Conservation (phyloP, 2,888 invertebrate genomes). For the Pinctada fucata region DNA sequence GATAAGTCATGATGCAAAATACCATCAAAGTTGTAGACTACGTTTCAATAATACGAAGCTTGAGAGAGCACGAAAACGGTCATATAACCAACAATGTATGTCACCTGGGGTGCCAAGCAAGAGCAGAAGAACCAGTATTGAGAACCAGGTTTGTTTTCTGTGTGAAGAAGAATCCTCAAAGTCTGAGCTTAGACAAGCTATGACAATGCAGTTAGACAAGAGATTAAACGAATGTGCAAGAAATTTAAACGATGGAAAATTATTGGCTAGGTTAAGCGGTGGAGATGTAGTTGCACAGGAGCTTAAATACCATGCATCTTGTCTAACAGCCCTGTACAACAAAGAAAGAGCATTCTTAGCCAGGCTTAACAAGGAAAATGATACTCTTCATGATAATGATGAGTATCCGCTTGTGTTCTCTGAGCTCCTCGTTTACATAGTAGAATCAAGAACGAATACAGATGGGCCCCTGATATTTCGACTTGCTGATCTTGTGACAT, state of each 20-base stretch:
- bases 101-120: neutral
- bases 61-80: slow-evolving; percentile 21
- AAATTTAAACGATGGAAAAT: slow-evolving; percentile 44
- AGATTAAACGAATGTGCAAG: slow-evolving; percentile 43
- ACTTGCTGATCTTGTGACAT: slow-evolving; percentile 39
- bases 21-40: slow-evolving; percentile 28
- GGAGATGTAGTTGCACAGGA: slow-evolving; percentile 54
- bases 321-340: slow-evolving; percentile 44
- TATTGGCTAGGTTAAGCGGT: slow-evolving; percentile 44
- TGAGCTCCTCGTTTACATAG: slow-evolving; percentile 45
- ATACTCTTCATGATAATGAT: neutral
- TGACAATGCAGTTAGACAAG: slow-evolving; percentile 46
- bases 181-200: slow-evolving; percentile 40
- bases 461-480: slow-evolving; percentile 36
- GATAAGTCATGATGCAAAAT: slow-evolving; percentile 43
- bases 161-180: slow-evolving; percentile 32
- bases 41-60: slow-evolving; percentile 46
- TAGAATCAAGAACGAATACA: slow-evolving; percentile 17
- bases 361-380: neutral
- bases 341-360: slow-evolving; percentile 29
- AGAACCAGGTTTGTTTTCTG: slow-evolving; percentile 34
- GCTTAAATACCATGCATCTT: slow-evolving; percentile 45
- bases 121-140: neutral
- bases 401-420: slow-evolving; percentile 29
- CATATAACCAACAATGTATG: neutral